These are phyloP conservation scores for Maccullochella peelii DNA, from an alignment of 2,113 vertebrate genomes.

Conservation along the genomic window DNA sequence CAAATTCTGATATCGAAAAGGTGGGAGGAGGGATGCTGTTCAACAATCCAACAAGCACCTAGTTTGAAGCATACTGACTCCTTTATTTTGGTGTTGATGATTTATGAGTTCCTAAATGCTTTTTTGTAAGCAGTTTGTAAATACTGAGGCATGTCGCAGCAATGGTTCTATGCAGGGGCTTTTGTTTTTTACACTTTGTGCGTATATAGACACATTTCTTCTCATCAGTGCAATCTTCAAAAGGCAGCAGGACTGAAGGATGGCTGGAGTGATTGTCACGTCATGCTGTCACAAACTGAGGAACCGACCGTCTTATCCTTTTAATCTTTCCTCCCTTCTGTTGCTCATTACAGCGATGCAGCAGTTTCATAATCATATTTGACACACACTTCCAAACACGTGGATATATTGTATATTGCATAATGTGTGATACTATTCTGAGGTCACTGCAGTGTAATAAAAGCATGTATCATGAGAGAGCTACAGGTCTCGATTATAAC, in stretches of 20 bases:
- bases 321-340: slow-evolving; percentile 11
- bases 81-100: not conserved
- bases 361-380: slow-evolving; percentile 14
- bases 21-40: not conserved
- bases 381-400: not conserved
- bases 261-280: not conserved
- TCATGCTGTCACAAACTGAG: not conserved
- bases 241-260: not conserved
- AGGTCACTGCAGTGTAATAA: not conserved
- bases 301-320: not conserved
- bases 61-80: not conserved
- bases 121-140: no score
- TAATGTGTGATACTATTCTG: not conserved
- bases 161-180: not conserved
- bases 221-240: not conserved
- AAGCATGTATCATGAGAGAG: not conserved
- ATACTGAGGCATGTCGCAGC: not conserved
- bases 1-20: not conserved
- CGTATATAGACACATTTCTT: not conserved
- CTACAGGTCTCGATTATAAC: not conserved
- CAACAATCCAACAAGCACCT: not conserved
- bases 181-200: not conserved
- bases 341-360: not conserved
- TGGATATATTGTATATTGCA: no score
- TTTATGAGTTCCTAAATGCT: not conserved